These are phyloP conservation scores for Hucho hucho DNA, from an alignment of 2,113 vertebrate genomes.

Conservation along the genomic window DNA sequence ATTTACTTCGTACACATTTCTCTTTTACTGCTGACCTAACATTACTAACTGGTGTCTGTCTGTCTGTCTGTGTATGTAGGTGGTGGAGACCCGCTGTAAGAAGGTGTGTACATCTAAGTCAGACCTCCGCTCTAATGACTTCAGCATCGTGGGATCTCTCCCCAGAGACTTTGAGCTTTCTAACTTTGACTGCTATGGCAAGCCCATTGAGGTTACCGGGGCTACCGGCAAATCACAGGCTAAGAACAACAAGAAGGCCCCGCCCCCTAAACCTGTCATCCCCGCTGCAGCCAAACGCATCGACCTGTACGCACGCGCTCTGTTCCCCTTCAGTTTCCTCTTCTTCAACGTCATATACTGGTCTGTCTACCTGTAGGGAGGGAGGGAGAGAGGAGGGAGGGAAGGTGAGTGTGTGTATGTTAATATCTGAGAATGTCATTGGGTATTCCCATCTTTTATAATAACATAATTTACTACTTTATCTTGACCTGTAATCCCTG, in stretches of 20 bases:
- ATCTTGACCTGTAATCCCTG: too few relatives aligned
- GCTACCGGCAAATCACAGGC: conserved; percentile 84
- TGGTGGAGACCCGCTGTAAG: conserved; percentile 94
- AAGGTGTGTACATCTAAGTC: conserved; percentile 98
- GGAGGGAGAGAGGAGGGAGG: background rate
- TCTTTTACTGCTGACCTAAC: too few relatives aligned
- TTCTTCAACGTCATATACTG: conserved; percentile 99
- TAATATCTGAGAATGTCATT: conserved; percentile 5
- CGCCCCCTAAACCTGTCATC: conserved; percentile 92
- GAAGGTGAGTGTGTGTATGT: background rate
- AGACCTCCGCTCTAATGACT: conserved; percentile 94
- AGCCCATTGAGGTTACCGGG: conserved; percentile 90
- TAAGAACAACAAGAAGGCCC: conserved; percentile 92
- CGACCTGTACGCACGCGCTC: conserved; percentile 91
- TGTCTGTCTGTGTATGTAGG: conserved; percentile 66
- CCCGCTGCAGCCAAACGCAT: conserved; percentile 94
- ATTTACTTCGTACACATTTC: too few relatives aligned
- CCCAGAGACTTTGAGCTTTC: conserved; percentile 97
- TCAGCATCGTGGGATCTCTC: conserved; percentile 97
- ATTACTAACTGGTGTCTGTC: background rate
- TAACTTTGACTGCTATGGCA: conserved; percentile 99
- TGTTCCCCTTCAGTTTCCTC: conserved; percentile 95
- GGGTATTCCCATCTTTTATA: too few relatives aligned
- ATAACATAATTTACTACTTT: too few relatives aligned
- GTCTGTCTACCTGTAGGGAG: conserved; percentile 88